These are phyloP conservation scores for Pelobates fuscus DNA, from an alignment of 2,113 vertebrate species.

Conservation along the genomic window DNA sequence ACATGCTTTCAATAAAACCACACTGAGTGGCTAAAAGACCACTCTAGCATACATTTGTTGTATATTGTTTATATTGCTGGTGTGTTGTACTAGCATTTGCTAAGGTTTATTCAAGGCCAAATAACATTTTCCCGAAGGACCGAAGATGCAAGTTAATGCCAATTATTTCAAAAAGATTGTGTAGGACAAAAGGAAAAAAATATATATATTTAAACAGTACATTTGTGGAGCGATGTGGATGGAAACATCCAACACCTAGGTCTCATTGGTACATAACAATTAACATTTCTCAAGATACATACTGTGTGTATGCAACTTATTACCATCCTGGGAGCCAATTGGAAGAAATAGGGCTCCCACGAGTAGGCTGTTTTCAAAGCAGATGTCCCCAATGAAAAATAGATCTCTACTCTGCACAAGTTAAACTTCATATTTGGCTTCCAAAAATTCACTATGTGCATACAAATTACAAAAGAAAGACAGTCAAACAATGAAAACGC, in stretches of 20 bases:
- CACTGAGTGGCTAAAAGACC: no score
- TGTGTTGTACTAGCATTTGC: no score
- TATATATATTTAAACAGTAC: conserved; percentile 7
- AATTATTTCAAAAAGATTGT: background rate
- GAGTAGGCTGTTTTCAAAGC: conserved; percentile 36
- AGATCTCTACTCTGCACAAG: background rate
- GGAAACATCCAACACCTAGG: background rate
- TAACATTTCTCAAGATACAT: conserved; percentile 28
- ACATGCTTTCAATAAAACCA: no score
- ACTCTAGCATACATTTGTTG: no score
- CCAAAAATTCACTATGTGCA: background rate
- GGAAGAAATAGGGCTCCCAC: conserved; percentile 26
- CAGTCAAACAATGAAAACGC: background rate
- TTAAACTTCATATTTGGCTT: background rate
- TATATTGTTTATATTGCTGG: no score
- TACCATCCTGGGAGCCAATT: conserved; percentile 24
- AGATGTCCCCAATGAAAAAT: conserved; percentile 16
- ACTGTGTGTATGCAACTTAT: conserved; percentile 25
- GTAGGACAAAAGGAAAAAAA: background rate
- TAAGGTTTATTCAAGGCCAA: conserved; percentile 10
- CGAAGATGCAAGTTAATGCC: background rate
- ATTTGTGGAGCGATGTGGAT: conserved; percentile 14
- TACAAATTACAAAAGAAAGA: background rate
- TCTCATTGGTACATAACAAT: background rate
- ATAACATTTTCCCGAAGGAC: background rate